phyloP scores from a whole-genome alignment of 2,888 invertebrate species.

The Caenorhabditis imperialis region DNA sequence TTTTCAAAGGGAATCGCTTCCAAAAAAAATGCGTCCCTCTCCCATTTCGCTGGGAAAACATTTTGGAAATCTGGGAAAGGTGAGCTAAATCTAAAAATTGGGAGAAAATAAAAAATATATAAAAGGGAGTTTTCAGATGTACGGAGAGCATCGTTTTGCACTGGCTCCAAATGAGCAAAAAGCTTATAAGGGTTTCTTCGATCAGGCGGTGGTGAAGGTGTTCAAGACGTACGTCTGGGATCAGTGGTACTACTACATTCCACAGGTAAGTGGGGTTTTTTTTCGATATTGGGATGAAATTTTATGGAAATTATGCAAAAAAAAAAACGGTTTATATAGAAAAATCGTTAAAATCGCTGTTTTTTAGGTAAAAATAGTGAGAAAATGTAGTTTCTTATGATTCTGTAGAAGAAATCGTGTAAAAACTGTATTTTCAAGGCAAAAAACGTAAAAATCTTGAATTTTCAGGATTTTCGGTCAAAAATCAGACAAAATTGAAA shows the following conservation, averaged over 20 bases:
- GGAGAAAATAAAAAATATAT: neutral
- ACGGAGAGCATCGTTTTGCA: slow-evolving; percentile 75
- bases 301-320: too few species aligned
- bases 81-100: neutral
- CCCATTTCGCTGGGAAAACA: slow-evolving; percentile 65
- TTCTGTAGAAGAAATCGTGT: too few species aligned
- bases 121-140: slow-evolving; percentile 56
- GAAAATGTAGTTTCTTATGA: too few species aligned
- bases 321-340: too few species aligned
- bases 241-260: slow-evolving; percentile 74
- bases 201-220: slow-evolving; percentile 67
- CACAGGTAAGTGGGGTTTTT: slow-evolving; percentile 55
- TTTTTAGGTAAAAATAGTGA: too few species aligned
- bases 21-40: slow-evolving; percentile 62
- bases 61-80: slow-evolving; percentile 75
- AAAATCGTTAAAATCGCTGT: too few species aligned
- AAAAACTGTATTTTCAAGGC: too few species aligned
- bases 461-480: too few species aligned
- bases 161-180: slow-evolving; percentile 75
- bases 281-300: too few species aligned
- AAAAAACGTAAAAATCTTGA: slow-evolving; percentile 1
- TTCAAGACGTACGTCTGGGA: slow-evolving; percentile 74
- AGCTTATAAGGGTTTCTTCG: slow-evolving; percentile 73
- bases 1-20: slow-evolving; percentile 1
- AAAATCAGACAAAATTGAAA: too few species aligned